These are phyloP conservation scores for Drosophila paranaensis DNA, from an alignment of 2,888 invertebrate species.

Conservation along the genomic window DNA sequence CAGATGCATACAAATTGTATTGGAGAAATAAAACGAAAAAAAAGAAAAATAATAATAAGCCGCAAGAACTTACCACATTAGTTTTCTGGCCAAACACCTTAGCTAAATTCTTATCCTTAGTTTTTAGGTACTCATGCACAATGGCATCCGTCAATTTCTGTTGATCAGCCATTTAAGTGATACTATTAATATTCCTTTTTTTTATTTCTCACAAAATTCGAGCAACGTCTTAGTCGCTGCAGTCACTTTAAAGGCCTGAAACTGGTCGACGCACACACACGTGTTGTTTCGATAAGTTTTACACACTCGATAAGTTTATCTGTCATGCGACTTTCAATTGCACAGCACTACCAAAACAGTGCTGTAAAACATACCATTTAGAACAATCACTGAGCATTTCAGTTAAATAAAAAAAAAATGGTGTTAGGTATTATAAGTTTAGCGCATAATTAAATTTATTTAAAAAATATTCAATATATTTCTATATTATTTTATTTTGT, in stretches of 20 bases:
- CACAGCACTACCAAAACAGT: constrained; percentile 33
- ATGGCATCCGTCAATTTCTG: constrained; percentile 86
- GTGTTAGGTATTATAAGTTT: no score
- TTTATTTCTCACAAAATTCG: constrained; percentile 14
- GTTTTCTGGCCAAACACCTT: constrained; percentile 89
- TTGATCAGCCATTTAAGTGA: constrained; percentile 85
- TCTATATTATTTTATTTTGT: not conserved
- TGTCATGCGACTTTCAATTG: constrained; percentile 17
- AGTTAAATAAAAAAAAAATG: not conserved
- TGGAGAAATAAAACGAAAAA: constrained; percentile 8
- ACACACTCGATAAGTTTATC: constrained; percentile 24
- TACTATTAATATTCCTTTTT: constrained; percentile 11
- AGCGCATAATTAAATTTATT: no score
- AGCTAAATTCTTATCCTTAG: constrained; percentile 88
- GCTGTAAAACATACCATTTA: not conserved
- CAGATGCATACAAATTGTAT: constrained; percentile 4
- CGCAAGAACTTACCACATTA: constrained; percentile 88
- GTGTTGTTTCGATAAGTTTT: constrained; percentile 51
- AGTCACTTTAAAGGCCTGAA: constrained; percentile 31
- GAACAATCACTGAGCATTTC: no score
- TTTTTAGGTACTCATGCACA: constrained; percentile 88
- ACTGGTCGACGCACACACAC: constrained; percentile 50
- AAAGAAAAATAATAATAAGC: not conserved
- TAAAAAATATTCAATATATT: not conserved
- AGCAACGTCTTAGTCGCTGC: constrained; percentile 30